Evolutionary conservation across 1,140 invertebrate species (phyloP), one percentile per base, ranked within the genome.

Genomic region (Neotoxoptera formosana): DNA sequence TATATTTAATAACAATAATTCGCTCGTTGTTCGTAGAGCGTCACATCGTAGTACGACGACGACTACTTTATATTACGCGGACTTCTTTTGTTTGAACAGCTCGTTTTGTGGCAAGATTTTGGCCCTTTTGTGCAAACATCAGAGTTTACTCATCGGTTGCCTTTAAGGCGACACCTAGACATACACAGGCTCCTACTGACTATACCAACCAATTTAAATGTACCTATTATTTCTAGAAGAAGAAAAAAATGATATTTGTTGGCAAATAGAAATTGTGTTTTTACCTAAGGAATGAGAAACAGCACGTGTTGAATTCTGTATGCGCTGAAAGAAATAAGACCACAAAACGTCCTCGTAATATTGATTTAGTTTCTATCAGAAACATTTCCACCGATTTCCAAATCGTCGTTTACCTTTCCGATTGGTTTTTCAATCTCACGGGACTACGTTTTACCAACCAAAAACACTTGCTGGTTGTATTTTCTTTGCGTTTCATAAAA

Each of bases 351-450:
- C 48, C 48, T 89, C n/a, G 88, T 89, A 56, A 89, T 89, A 89
- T 89, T 89, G 88, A 89, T 89, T 89, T 89, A 89, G 88, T 89
- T 89, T 89, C 48, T 36, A 89, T 56, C 88, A 41, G 88, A 89
- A 89, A 56, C 88, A 89, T 89, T 89, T 56, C 34, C 21, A 56
- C 21, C 51, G 88, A 53, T 89, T 89, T 53, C 51, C 88, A 89
- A 89, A 89, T 89, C 88, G 88, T 89, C 88, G 88, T 89, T 89
- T 89, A 89, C 88, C 88, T 89, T 89, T 89, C 51, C 88, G 88
- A 89, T 89, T 89, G 88, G 88, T 89, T 89, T 89, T 89, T 41
- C 21, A 56, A 89, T 89, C 88, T 89, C 88, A 36, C 34, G 88
- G 48, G 88, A 89, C 51, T 23, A 23, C 48, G 34, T 56, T 89